Percentiles rank a stretch among this genome's conserved stretches.
Evolutionary conservation across 2,797 vertebrate genomes (phyloP).

Genomic region (Coccyzus lansbergi): DNA sequence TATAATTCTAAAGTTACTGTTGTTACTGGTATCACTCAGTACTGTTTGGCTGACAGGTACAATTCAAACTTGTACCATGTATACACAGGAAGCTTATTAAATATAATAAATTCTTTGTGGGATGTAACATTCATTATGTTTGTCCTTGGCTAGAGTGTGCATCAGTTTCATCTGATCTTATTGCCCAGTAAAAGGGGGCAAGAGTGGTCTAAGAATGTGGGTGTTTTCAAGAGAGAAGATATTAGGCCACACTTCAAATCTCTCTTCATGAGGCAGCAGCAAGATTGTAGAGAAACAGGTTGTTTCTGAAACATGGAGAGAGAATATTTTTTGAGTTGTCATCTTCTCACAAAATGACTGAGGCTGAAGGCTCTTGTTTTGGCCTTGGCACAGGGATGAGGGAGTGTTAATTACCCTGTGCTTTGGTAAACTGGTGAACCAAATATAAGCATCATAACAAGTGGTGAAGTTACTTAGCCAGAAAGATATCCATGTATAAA

Average conservation of each 20-base stretch:
- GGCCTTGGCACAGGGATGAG: no score
- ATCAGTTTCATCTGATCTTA: background rate
- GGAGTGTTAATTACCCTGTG: no score
- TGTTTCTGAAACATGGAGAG: background rate
- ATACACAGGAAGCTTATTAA: background rate
- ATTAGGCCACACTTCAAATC: background rate
- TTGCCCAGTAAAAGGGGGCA: background rate
- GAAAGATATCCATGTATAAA: no score
- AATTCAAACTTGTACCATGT: background rate
- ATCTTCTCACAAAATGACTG: no score
- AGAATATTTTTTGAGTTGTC: background rate
- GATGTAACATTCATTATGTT: background rate
- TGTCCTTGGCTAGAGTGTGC: background rate
- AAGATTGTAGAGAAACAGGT: background rate
- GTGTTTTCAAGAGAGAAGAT: background rate
- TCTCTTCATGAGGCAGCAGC: rapidly evolving
- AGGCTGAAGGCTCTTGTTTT: no score
- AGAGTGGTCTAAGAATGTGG: background rate
- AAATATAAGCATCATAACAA: no score
- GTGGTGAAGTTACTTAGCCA: no score
- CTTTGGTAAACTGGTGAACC: no score
- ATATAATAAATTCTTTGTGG: background rate
- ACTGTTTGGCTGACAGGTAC: background rate
- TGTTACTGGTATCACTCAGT: background rate
- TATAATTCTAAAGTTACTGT: background rate